Evolutionary conservation across 2,797 vertebrate species (phyloP), one percentile per base, ranked within the genome.

Genomic region (Sarcoramphus papa): DNA sequence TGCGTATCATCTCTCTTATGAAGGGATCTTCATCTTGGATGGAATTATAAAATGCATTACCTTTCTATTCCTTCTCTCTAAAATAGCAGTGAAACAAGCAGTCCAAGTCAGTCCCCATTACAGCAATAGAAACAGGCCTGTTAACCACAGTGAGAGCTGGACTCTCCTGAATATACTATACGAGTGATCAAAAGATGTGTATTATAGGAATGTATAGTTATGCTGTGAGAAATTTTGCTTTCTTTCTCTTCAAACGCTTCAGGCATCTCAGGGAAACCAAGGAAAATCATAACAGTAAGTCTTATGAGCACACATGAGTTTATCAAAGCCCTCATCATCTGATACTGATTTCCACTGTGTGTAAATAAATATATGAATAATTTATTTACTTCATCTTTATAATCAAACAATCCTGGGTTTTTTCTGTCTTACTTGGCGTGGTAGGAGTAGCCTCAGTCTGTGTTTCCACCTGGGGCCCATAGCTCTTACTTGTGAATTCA

Each of bases 201-300:
- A 18, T 92, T 93, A 90, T 40, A 78, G 73, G 43, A 96, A 72
- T 60, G 77, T 78, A 63, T 53, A 63, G 74, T 88, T 90, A 15
- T 53, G 33, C 72, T 67, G 80, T 76, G 48, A 81, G 69, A 93
- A 89, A 78, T 88, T 75, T 74, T 93, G 48, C 67, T 93, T 95
- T 96, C 35, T 10, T 92, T 92, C 57, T 74, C 70, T 95, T 95
- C 85, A 95, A 95, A 95, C 80, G 47, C 80, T 88, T 87, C 80
- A 85, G 40, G 50, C 48, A 59, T 85, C 70, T 85, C 67, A 90
- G 57, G 27, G 83, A 95, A 90, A 73, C 67, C 41, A 88, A 50
- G 81, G 77, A 85, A 94, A 90, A 76, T 92, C 13, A 0, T 35
- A 80, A 50, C 23, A 91, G 54, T 80, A 73, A 89, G 31, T 41